A percentile compares a stretch with the other conserved stretches of the same genome.
Evolutionary conservation across 2,888 invertebrate species (phyloP).

Genomic region (Lithophane ornitopus): DNA sequence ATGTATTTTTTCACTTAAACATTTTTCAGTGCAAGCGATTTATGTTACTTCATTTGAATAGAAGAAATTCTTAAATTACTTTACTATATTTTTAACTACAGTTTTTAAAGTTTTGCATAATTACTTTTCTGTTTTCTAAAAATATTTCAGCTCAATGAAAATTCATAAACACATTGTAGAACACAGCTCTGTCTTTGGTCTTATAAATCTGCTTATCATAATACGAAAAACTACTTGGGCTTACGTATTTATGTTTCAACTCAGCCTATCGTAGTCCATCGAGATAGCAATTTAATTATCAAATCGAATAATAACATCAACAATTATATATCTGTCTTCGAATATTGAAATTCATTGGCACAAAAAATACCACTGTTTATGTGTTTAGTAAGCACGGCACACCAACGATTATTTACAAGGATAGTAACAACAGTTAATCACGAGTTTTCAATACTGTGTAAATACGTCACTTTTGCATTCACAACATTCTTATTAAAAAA

Average conservation of each 20-base stretch:
- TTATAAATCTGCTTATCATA: not conserved
- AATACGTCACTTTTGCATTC: no score
- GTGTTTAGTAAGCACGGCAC: no score
- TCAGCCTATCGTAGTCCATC: not conserved
- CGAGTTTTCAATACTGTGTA: no score
- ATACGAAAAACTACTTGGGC: not conserved
- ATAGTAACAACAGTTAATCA: no score
- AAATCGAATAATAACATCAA: not conserved
- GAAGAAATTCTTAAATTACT: not conserved
- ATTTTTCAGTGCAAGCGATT: constrained; percentile 19
- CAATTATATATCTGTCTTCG: no score
- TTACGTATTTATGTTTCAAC: not conserved
- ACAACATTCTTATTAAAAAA: no score
- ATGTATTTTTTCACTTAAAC: constrained; percentile 40
- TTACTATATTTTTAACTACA: not conserved
- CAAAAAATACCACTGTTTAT: no score
- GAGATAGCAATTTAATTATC: not conserved
- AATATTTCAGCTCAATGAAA: not conserved
- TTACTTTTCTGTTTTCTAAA: not conserved
- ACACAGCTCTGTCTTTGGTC: not conserved
- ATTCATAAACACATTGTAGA: not conserved
- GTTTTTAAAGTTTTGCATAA: not conserved
- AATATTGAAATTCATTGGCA: no score
- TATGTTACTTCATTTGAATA: constrained; percentile 25
- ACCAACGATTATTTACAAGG: no score